These are phyloP conservation scores for Bufotes viridis DNA, from an alignment of 2,797 vertebrate genomes.

Conservation along the genomic window DNA sequence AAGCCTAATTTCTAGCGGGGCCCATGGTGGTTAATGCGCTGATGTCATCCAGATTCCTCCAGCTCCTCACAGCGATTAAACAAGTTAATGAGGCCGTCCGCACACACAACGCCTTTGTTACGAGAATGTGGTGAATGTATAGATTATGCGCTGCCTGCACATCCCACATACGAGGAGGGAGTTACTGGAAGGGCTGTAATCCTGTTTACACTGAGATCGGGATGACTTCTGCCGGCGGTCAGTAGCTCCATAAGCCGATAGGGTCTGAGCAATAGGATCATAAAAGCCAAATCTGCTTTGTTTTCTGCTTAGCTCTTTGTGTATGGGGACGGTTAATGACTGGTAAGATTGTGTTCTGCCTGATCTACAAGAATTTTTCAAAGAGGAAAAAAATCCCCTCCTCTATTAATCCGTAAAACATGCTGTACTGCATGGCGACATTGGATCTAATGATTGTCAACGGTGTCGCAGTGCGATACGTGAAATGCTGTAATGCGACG, in stretches of 20 bases:
- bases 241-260: constrained; percentile 7
- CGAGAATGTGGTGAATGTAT: neutral
- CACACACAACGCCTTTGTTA: neutral
- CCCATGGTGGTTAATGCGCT: neutral
- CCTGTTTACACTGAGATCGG: constrained; percentile 8
- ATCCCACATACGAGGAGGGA: neutral
- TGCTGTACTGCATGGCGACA: too few relatives aligned
- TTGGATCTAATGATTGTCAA: too few relatives aligned
- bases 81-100: neutral
- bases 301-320: constrained; percentile 2
- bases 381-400: too few relatives aligned
- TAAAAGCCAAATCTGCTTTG: constrained; percentile 50
- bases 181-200: neutral
- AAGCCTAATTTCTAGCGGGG: neutral
- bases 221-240: constrained; percentile 7
- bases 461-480: too few relatives aligned
- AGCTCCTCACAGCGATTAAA: neutral
- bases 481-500: too few relatives aligned
- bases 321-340: constrained; percentile 9
- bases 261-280: constrained; percentile 51
- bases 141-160: neutral
- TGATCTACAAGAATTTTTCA: too few relatives aligned
- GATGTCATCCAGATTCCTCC: neutral
- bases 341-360: neutral
- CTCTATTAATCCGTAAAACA: too few relatives aligned